Evolutionary conservation across 64 coral and sea anemone genomes (phyloP).

Genomic region (Stichodactyla mertensii): DNA sequence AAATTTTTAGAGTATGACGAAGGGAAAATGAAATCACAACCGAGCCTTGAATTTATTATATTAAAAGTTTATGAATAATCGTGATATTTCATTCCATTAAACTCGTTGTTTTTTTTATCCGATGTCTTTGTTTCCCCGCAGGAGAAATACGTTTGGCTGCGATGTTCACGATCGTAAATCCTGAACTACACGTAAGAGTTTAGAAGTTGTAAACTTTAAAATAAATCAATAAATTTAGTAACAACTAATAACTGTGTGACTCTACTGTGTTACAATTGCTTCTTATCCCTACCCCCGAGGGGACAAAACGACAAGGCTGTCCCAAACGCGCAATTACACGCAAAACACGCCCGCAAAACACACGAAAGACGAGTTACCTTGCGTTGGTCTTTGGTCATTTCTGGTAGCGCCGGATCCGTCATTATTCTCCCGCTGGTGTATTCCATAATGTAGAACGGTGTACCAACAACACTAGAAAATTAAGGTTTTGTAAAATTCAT

Average conservation of each 20-base stretch:
- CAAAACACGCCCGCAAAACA: no score
- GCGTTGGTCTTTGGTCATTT: slow-evolving; percentile 58
- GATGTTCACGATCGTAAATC: no score
- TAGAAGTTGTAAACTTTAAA: not conserved
- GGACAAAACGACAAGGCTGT: not conserved
- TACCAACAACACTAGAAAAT: slow-evolving; percentile 64
- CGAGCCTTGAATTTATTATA: no score
- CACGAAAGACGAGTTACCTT: slow-evolving; percentile 31
- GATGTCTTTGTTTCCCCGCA: no score
- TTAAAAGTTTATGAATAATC: no score
- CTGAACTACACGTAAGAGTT: no score
- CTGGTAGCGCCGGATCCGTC: slow-evolving; percentile 86
- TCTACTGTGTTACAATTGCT: not conserved
- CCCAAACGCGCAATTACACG: no score
- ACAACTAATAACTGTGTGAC: not conserved
- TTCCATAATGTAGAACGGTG: slow-evolving; percentile 96
- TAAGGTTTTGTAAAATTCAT: not conserved
- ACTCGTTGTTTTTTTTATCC: no score
- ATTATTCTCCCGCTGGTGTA: slow-evolving; percentile 74
- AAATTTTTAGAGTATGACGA: no score
- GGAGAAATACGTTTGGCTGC: no score
- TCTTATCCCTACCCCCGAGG: not conserved
- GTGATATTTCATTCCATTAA: no score
- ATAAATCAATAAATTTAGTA: slow-evolving; percentile 1
- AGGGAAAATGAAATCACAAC: no score